Percentiles rank a stretch among this genome's conserved stretches.
Conservation (phyloP, 2,113 vertebrate genomes). For the Xyliphius kryptos region DNA sequence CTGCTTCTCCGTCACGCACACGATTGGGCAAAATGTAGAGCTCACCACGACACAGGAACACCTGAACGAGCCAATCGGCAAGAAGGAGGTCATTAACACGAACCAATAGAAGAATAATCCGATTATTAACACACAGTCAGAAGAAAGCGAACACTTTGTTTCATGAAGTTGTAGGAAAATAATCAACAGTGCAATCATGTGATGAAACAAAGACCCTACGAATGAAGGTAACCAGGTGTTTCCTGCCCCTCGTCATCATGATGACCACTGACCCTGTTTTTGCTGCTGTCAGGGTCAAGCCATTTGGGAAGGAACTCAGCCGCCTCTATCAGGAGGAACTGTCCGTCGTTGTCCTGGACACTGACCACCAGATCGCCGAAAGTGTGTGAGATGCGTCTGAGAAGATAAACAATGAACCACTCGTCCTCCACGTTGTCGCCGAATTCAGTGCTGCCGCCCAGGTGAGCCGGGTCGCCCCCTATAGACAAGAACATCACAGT, state of each 20-base stretch:
- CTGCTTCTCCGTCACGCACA: slow-evolving; percentile 51
- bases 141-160: too few relatives aligned
- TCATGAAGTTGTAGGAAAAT: too few relatives aligned
- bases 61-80: slow-evolving; percentile 64
- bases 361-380: slow-evolving; percentile 81
- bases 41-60: slow-evolving; percentile 81
- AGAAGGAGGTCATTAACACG: too few relatives aligned
- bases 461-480: slow-evolving; percentile 78
- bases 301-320: slow-evolving; percentile 89
- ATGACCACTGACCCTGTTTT: slow-evolving; percentile 91
- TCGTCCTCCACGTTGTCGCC: slow-evolving; percentile 97
- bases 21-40: slow-evolving; percentile 77
- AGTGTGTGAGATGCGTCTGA: slow-evolving; percentile 77
- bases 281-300: slow-evolving; percentile 85
- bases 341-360: slow-evolving; percentile 85
- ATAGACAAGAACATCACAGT: too few relatives aligned
- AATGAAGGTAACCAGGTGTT: too few relatives aligned
- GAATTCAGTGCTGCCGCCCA: slow-evolving; percentile 77
- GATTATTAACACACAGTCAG: too few relatives aligned
- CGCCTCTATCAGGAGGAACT: slow-evolving; percentile 92
- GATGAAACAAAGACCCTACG: too few relatives aligned
- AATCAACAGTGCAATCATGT: too few relatives aligned
- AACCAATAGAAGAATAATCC: too few relatives aligned
- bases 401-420: slow-evolving; percentile 93
- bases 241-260: too few relatives aligned